Percentiles rank a stretch among this genome's conserved stretches.
Conservation (phyloP, 2,113 vertebrate species). For the Bostrychus sinensis region DNA sequence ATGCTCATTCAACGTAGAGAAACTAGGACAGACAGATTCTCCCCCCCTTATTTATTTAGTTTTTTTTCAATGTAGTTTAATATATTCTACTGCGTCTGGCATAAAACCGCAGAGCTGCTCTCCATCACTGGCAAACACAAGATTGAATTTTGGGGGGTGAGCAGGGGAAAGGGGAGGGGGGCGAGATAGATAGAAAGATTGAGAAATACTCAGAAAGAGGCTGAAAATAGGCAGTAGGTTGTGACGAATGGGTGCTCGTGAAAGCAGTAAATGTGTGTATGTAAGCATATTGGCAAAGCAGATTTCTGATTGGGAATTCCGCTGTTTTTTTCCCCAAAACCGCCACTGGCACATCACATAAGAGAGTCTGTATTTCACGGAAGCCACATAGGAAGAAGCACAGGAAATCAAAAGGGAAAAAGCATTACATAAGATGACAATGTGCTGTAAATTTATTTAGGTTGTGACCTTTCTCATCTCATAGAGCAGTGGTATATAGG, state of each 20-base stretch:
- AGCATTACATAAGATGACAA: constrained; percentile 36
- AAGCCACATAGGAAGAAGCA: constrained; percentile 25
- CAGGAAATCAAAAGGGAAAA: constrained; percentile 33
- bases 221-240: constrained; percentile 29
- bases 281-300: constrained; percentile 33
- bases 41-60: constrained; percentile 54
- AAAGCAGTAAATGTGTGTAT: constrained; percentile 62
- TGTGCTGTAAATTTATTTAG: constrained; percentile 33
- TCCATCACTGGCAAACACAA: constrained; percentile 67
- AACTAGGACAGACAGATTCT: constrained; percentile 68
- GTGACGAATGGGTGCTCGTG: constrained; percentile 17
- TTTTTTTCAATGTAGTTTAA: constrained; percentile 57
- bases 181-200: constrained; percentile 54
- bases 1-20: constrained; percentile 66
- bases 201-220: constrained; percentile 35
- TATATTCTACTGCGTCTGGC: constrained; percentile 65
- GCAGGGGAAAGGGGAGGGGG: constrained; percentile 32
- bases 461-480: constrained; percentile 37
- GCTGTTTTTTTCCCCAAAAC: constrained; percentile 40
- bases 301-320: constrained; percentile 35
- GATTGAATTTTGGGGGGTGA: constrained; percentile 71
- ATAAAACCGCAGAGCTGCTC: constrained; percentile 60
- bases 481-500: constrained; percentile 34
- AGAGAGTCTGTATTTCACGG: constrained; percentile 34
- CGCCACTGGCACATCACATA: constrained; percentile 15